Base-by-base conservation (phyloP, 2,113 vertebrate species). In the Acrocephalus arundinaceus region DNA sequence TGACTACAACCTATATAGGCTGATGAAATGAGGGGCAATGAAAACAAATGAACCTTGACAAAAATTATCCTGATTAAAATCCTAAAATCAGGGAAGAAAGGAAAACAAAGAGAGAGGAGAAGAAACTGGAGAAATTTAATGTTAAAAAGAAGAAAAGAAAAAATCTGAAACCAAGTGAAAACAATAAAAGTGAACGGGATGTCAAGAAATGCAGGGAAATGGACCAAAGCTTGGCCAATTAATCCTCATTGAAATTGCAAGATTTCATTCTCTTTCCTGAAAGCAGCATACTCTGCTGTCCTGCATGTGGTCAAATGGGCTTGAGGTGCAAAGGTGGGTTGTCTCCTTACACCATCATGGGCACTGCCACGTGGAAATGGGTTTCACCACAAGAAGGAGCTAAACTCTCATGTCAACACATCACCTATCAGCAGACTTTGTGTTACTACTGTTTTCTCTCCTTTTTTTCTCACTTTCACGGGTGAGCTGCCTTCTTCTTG, bases 281-380 rank as follows among this genome's bases (percentile, higher is more conserved):
- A 59, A 37, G n/a, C n/a, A 25, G n/a, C 22, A 59, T 16, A 4
- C 41, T 1, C 43, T 87, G 22, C 51, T 59, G 35, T 27, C 49
- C 49, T 2, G 3, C 24, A 15, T 1, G 1, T 19, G 35, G 16
- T 39, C 31, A 28, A 10, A 13, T 0, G 6, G 59, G 10, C 30
- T 52, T 39, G 33, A 24, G 33, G 25, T 66, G 43, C 37, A 41
- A 79, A 62, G 51, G 15, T 3, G 8, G 7, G 6, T 6, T 33
- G 19, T 90, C 21, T 46, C 33, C 62, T 68, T n/a, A 59, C 18
- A 51, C 35, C 28, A 48, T 46, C 37, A 33, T 9, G 25, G 35
- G 7, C 23, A 11, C 13, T 68, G 28, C 12, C 12, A 48, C 0
- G 0, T 51, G 70, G 16, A 21, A 23, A 30, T 46, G 43, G 15